Evolutionary conservation across 2,797 vertebrate genomes (phyloP).

Genomic region (Sebastes jordani): DNA sequence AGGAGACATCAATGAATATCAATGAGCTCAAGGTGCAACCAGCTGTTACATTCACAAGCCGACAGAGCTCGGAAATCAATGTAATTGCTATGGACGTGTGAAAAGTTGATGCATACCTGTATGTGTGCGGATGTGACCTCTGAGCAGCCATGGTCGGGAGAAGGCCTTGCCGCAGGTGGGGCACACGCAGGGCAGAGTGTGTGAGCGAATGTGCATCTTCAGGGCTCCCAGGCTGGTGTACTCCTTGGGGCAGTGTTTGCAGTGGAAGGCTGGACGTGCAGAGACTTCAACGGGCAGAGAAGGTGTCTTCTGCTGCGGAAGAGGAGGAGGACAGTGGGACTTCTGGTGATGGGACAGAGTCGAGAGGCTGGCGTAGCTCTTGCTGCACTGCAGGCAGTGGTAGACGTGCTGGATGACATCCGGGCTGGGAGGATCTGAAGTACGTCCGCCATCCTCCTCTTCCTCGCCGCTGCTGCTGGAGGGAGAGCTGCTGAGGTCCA

Average conservation of each 20-base stretch:
- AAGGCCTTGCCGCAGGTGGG: constrained; percentile 97
- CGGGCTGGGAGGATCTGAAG: constrained; percentile 89
- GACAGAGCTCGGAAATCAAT: constrained; percentile 13
- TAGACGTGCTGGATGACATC: constrained; percentile 82
- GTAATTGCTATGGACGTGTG: neutral
- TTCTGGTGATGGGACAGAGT: constrained; percentile 89
- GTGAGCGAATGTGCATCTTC: constrained; percentile 99
- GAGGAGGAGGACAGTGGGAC: constrained; percentile 66
- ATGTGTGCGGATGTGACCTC: constrained; percentile 97
- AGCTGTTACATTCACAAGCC: constrained; percentile 27
- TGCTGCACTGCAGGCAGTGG: constrained; percentile 86
- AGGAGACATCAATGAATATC: constrained; percentile 58
- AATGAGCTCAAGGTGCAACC: constrained; percentile 47
- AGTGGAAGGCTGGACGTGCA: constrained; percentile 88
- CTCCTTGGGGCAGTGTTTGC: constrained; percentile 97
- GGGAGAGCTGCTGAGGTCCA: constrained; percentile 89
- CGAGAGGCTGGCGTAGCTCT: constrained; percentile 85
- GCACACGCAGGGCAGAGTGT: constrained; percentile 96
- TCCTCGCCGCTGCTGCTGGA: constrained; percentile 81
- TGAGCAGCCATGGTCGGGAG: constrained; percentile 95
- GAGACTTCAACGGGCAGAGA: constrained; percentile 44
- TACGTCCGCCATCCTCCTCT: constrained; percentile 91
- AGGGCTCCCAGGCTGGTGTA: constrained; percentile 95
- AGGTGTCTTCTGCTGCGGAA: neutral
- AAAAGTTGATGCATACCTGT: constrained; percentile 84